These are phyloP conservation scores for Flexamia atlantica DNA, from an alignment of 2,888 invertebrate species.

Conservation along the genomic window DNA sequence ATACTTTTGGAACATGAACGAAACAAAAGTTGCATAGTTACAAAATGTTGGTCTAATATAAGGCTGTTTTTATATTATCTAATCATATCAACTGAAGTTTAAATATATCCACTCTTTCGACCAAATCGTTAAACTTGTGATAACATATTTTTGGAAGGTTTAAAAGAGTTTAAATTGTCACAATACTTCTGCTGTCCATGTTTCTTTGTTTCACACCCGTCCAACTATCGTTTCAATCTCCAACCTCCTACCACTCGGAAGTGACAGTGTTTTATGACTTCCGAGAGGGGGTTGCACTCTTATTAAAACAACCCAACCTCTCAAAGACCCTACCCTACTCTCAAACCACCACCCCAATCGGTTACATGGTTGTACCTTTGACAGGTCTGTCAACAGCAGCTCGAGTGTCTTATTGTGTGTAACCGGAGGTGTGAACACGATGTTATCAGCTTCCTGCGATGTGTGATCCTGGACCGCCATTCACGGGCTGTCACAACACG, in stretches of 20 bases:
- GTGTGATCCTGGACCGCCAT: constrained; percentile 33
- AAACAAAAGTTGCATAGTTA: no score
- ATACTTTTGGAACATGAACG: no score
- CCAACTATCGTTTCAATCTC: not conserved
- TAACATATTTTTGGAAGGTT: no score
- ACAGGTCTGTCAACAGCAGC: constrained; percentile 29
- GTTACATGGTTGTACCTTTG: constrained; percentile 33
- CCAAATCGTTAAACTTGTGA: no score
- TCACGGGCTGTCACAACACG: constrained; percentile 28
- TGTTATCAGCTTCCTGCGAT: constrained; percentile 24
- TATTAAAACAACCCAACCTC: constrained; percentile 33
- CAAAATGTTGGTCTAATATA: no score
- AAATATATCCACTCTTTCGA: no score
- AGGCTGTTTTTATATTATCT: no score
- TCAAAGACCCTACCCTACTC: no score
- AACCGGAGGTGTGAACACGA: constrained; percentile 21
- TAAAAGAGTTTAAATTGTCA: no score
- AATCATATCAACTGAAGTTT: no score
- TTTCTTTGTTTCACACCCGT: no score
- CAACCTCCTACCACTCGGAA: not conserved
- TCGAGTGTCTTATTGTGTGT: constrained; percentile 29
- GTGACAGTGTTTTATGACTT: not conserved
- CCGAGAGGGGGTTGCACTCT: not conserved
- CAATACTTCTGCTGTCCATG: no score
- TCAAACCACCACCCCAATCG: not conserved